These are phyloP conservation scores for Acropora tenuis DNA, from an alignment of 64 coral and sea anemone species.

Conservation along the genomic window DNA sequence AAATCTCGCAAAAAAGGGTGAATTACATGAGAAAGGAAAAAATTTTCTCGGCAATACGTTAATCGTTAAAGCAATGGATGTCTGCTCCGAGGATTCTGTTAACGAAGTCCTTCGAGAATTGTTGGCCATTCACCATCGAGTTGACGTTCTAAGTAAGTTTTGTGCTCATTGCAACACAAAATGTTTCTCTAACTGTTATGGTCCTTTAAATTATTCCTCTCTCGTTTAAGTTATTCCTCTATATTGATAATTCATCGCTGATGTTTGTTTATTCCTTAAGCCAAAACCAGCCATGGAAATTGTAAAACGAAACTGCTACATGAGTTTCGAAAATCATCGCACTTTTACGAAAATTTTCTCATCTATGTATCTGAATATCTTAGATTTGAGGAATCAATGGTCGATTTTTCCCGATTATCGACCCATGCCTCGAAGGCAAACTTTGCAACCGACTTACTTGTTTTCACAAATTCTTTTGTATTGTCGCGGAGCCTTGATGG, in stretches of 20 bases:
- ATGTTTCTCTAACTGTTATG: not conserved
- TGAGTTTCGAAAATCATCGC: too few relatives aligned
- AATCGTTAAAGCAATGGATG: slow-evolving; percentile 66
- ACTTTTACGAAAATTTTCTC: not conserved
- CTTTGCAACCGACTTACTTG: too few relatives aligned
- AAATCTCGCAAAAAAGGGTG: slow-evolving; percentile 71
- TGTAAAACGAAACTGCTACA: too few relatives aligned
- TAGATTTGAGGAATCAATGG: not conserved
- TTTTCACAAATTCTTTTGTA: too few relatives aligned
- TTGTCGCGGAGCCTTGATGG: too few relatives aligned
- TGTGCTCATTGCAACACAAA: not conserved
- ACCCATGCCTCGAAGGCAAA: not conserved
- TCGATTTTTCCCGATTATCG: not conserved
- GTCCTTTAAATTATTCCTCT: not conserved
- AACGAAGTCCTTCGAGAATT: slow-evolving; percentile 62
- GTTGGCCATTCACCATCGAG: slow-evolving; percentile 45
- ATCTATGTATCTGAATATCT: not conserved
- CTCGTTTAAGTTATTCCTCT: not conserved
- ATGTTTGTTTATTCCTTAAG: not conserved
- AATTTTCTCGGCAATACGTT: slow-evolving; percentile 56
- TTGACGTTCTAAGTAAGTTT: slow-evolving; percentile 83
- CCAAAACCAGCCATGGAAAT: not conserved
- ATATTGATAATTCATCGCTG: not conserved
- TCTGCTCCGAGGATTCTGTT: slow-evolving; percentile 82
- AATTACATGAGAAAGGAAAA: slow-evolving; percentile 34